Base-by-base conservation (phyloP, 2,113 vertebrate genomes). In the Andinoacara biseriatus region DNA sequence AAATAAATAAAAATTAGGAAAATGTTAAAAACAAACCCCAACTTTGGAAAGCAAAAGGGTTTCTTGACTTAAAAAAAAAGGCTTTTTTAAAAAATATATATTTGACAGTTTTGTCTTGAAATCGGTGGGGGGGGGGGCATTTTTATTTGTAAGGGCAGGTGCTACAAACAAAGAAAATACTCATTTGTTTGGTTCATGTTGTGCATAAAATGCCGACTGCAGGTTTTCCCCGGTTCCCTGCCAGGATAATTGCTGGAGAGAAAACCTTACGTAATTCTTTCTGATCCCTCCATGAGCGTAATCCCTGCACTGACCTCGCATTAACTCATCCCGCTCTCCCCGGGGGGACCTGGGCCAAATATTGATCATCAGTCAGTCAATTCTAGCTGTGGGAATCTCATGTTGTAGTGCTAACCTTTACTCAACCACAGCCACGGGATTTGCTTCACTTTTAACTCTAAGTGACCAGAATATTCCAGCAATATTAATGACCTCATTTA, bases 331-430 rank as follows among this genome's bases (percentile, higher is more conserved):
- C 72, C 57, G 63, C 84, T 43, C 58, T 31, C 79, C 67, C 86
- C 3, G 49, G 15, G 17, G 65, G 86, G 86, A 76, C 87, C 81
- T 49, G 67, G 26, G 7, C 29, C 2, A 17, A 58, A 38, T 86
- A 92, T 94, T 43, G 89, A 91, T 86, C 7, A 3, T 59, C 85
- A 63, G 46, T 35, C 20, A 29, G 78, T 87, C 89, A 65, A 63
- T 92, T 60, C 78, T 15, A 88, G 76, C 69, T 22, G 63, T 2
- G 83, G 69, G 49, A 79, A 84, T 56, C 74, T 84, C 13, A 2
- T 65, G 59, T 17, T 78, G 63, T n/a, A 65, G 13, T 77, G 61
- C 80, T 22, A 4, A 38, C 65, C 65, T 3, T 1, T 35, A 60
- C 38, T 61, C 10, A 57, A 60, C 46, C 69, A 46, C 13, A 10